These are phyloP conservation scores for Toxotes jaculatrix DNA, from an alignment of 2,113 vertebrate species.

Conservation along the genomic window DNA sequence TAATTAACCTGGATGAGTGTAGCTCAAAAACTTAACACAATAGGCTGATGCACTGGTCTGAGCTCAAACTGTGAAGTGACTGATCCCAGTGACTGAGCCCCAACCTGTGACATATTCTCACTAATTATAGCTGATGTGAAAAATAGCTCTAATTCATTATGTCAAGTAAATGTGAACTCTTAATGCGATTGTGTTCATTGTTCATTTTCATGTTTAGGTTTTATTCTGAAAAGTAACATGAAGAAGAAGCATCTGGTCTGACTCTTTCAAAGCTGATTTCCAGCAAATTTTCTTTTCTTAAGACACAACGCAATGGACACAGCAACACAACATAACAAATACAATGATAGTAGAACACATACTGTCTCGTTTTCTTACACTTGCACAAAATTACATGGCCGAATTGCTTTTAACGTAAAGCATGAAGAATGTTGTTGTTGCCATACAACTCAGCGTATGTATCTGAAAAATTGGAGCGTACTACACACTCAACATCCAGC, in stretches of 20 bases:
- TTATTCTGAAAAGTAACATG: neutral
- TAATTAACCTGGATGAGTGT: conserved; percentile 77
- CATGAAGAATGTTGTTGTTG: neutral
- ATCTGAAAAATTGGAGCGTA: conserved; percentile 19
- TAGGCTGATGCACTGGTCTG: conserved; percentile 34
- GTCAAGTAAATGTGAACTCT: neutral
- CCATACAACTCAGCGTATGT: neutral
- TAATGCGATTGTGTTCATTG: neutral
- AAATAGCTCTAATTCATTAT: conserved; percentile 17
- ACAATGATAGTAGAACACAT: neutral
- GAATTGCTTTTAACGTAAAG: conserved; percentile 3
- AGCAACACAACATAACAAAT: neutral
- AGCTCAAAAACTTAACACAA: conserved; percentile 49
- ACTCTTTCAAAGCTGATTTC: neutral
- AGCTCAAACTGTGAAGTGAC: conserved; percentile 32
- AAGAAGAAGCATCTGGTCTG: neutral
- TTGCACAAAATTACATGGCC: neutral
- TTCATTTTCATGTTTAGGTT: neutral
- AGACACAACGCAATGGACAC: neutral
- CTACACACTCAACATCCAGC: conserved; percentile 32
- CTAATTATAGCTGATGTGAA: conserved; percentile 53
- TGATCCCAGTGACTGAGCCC: conserved; percentile 16
- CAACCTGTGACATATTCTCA: conserved; percentile 59
- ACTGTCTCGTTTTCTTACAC: neutral
- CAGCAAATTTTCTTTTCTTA: neutral